Conservation (phyloP, 2,888 invertebrate genomes). For the Cryptus armator region DNA sequence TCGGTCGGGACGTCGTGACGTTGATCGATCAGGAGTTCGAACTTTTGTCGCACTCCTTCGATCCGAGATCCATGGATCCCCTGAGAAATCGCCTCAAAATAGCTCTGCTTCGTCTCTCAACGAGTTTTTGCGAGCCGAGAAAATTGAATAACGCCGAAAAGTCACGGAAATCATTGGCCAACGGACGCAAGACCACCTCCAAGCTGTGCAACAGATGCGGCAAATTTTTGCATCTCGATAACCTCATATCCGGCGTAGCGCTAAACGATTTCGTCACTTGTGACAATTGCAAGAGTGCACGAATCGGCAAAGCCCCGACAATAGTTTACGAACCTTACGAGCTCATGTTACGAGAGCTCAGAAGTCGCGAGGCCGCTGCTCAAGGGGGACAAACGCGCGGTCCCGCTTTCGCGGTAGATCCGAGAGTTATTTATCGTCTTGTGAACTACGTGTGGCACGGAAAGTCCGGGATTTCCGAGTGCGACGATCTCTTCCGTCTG, state of each 20-base stretch:
- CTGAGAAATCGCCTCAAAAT: slow-evolving; percentile 86
- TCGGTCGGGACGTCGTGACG: slow-evolving; percentile 87
- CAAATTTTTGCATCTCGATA: slow-evolving; percentile 63
- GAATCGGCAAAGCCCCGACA: slow-evolving; percentile 67
- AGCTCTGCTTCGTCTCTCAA: slow-evolving; percentile 70
- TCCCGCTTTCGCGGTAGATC: slow-evolving; percentile 92
- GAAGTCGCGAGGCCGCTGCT: slow-evolving; percentile 86
- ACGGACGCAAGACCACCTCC: not conserved
- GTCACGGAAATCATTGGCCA: not conserved
- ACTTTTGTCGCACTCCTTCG: slow-evolving; percentile 88
- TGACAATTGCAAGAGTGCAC: slow-evolving; percentile 66
- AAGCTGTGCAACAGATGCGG: slow-evolving; percentile 69
- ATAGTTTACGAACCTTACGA: slow-evolving; percentile 87
- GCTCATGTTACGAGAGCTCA: slow-evolving; percentile 91
- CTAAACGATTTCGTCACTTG: slow-evolving; percentile 60
- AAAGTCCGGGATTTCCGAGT: slow-evolving; percentile 94
- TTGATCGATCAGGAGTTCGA: slow-evolving; percentile 91
- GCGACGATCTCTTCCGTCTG: slow-evolving; percentile 90
- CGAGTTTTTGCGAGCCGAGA: slow-evolving; percentile 57
- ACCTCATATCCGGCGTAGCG: slow-evolving; percentile 5
- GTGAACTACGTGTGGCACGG: slow-evolving; percentile 96
- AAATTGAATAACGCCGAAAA: not conserved
- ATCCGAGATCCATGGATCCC: slow-evolving; percentile 87
- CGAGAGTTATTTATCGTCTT: slow-evolving; percentile 92
- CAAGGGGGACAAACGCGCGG: slow-evolving; percentile 23